A percentile compares a stretch with the other conserved stretches of the same genome.
Conservation (phyloP, 2,888 invertebrate species). For the Drosophila flavopinicola region DNA sequence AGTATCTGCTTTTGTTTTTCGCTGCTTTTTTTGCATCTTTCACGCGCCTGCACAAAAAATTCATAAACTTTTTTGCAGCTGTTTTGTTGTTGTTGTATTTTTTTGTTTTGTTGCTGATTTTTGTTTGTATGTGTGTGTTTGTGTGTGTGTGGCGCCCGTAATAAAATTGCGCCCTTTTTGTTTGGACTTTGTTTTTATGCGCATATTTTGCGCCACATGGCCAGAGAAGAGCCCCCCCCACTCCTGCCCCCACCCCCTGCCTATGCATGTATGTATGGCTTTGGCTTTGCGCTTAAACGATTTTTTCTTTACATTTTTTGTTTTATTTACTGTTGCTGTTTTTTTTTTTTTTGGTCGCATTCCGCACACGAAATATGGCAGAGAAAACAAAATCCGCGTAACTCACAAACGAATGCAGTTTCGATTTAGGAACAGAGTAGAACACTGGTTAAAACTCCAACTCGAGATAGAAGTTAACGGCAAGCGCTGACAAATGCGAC, state of each 20-base stretch:
- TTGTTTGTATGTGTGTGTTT: constrained; percentile 14
- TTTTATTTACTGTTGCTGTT: constrained; percentile 19
- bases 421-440: constrained; percentile 46
- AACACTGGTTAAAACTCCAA: constrained; percentile 18
- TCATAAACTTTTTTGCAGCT: constrained; percentile 70
- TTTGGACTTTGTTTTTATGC: constrained; percentile 68
- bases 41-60: constrained; percentile 80
- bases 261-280: constrained; percentile 22
- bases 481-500: constrained; percentile 62
- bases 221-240: constrained; percentile 30
- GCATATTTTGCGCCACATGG: constrained; percentile 79
- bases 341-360: constrained; percentile 48
- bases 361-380: constrained; percentile 50
- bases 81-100: constrained; percentile 41
- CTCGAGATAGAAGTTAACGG: constrained; percentile 44
- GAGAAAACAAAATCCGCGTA: constrained; percentile 44
- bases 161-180: constrained; percentile 76
- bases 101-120: constrained; percentile 36
- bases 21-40: constrained; percentile 70
- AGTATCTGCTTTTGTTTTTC: constrained; percentile 69
- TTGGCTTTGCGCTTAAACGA: constrained; percentile 68
- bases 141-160: constrained; percentile 48
- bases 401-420: constrained; percentile 44
- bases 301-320: constrained; percentile 40
- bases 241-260: constrained; percentile 12